Evolutionary conservation across 1,140 invertebrate genomes (phyloP).

Genomic region (Anoplolepis gracilipes): DNA sequence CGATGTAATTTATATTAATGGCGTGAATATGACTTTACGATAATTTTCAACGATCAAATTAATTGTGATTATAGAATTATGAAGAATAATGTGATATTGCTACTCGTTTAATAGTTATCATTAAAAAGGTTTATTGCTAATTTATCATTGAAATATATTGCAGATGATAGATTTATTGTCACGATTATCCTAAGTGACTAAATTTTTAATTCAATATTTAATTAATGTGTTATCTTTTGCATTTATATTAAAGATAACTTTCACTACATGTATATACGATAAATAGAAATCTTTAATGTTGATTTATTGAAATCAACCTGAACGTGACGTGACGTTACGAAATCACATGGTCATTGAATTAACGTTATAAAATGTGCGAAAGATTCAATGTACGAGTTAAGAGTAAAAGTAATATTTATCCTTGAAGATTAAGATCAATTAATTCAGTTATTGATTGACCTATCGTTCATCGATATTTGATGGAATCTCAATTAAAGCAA

Average conservation of each 20-base stretch:
- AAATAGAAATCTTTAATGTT: background rate
- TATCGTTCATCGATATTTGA: conserved; percentile 10
- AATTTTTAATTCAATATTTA: background rate
- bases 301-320: conserved; percentile 3
- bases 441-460: conserved; percentile 1
- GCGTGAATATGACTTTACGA: background rate
- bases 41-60: conserved; percentile 13
- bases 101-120: conserved; percentile 12
- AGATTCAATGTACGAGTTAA: background rate
- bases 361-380: conserved; percentile 3
- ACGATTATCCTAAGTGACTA: conserved; percentile 15
- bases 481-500: conserved; percentile 14
- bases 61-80: conserved; percentile 31
- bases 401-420: conserved; percentile 35
- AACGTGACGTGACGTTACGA: background rate
- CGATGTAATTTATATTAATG: background rate
- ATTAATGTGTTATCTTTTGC: background rate
- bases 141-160: conserved; percentile 6
- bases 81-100: background rate
- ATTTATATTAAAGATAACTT: background rate
- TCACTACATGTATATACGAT: background rate
- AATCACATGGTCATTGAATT: background rate
- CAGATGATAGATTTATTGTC: conserved; percentile 7
- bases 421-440: conserved; percentile 29
- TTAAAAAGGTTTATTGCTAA: conserved; percentile 3